phyloP scores from a whole-genome alignment of 2,797 vertebrate genomes.

The Pseudopleuronectes americanus region DNA sequence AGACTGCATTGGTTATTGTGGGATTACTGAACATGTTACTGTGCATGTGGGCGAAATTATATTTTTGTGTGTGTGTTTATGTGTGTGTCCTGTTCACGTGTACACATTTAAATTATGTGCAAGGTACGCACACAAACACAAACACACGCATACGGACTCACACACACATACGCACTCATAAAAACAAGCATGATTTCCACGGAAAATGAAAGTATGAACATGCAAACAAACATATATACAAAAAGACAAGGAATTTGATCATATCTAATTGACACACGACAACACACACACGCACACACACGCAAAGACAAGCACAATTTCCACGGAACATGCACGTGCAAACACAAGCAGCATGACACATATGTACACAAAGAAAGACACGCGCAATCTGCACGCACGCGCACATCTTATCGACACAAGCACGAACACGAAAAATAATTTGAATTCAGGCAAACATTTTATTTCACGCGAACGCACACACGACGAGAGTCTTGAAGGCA shows the following conservation, averaged over 20 bases:
- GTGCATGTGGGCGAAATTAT: background rate
- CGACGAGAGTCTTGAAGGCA: no score
- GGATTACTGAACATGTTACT: constrained; percentile 6
- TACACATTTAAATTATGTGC: no score
- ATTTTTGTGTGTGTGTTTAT: background rate
- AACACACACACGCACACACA: background rate
- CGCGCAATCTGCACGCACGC: no score
- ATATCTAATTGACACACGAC: background rate
- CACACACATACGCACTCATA: background rate
- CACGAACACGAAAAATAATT: no score
- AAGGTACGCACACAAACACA: background rate
- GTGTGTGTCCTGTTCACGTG: background rate
- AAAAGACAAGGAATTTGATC: constrained; percentile 9
- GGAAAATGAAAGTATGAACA: background rate
- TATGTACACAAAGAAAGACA: no score
- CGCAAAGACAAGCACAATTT: no score
- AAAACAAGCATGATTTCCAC: background rate
- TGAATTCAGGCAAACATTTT: no score
- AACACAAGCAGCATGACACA: no score
- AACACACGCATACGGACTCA: background rate
- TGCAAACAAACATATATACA: constrained; percentile 1
- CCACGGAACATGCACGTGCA: no score
- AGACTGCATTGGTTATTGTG: background rate
- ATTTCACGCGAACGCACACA: no score
- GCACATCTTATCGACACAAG: no score